phyloP scores from a whole-genome alignment of 2,113 vertebrate species.

The Spea multiplicata region DNA sequence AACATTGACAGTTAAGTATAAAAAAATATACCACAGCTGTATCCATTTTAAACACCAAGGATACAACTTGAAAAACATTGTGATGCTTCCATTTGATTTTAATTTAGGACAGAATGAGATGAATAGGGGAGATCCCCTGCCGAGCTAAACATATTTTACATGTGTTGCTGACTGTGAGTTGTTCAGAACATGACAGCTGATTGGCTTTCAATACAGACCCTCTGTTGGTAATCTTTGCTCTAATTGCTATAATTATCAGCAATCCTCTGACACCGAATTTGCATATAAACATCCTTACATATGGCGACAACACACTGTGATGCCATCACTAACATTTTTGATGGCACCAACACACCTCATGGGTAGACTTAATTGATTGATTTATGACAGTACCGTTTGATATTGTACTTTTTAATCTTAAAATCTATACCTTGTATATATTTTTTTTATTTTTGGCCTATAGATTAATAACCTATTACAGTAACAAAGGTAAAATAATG shows the following conservation, averaged over 20 bases:
- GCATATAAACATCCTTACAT: conserved; percentile 39
- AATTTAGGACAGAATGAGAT: not conserved
- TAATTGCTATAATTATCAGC: conserved; percentile 40
- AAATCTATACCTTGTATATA: no score
- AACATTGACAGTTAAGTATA: no score
- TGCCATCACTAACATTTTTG: conserved; percentile 32
- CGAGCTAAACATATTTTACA: conserved; percentile 32
- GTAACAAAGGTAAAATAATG: no score
- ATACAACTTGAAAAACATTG: conserved; percentile 1
- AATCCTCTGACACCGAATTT: conserved; percentile 39
- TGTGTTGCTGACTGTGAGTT: conserved; percentile 12
- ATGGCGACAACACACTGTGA: conserved; percentile 34
- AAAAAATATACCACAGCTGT: not conserved
- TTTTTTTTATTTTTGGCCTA: no score
- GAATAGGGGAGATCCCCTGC: not conserved
- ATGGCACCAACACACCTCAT: conserved; percentile 16
- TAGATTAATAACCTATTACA: no score
- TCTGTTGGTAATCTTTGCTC: conserved; percentile 24
- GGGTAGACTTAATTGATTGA: conserved; percentile 21
- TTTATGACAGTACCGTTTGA: conserved; percentile 1
- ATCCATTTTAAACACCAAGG: not conserved
- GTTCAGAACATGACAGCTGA: conserved; percentile 30
- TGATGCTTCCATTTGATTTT: conserved; percentile 1
- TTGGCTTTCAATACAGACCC: conserved; percentile 28
- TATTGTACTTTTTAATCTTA: no score